Conservation (phyloP, 2,888 invertebrate genomes). For the Nasonia oneida region DNA sequence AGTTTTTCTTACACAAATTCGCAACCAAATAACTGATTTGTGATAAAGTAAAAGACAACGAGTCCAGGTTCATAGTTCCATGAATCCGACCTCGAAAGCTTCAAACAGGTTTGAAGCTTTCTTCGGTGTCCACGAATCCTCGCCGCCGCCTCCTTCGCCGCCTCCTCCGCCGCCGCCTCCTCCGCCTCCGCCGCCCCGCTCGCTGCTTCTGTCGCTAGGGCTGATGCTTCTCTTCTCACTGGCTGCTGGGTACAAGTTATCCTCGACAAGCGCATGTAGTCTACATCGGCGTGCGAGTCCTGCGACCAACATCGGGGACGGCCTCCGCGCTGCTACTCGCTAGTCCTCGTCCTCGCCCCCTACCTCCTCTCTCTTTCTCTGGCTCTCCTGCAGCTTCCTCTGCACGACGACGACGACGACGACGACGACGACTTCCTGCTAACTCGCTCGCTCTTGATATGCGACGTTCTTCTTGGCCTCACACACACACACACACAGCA, state of each 20-base stretch:
- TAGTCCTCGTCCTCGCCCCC: constrained; percentile 15
- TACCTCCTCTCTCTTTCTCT: too few species aligned
- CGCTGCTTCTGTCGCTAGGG: constrained; percentile 33
- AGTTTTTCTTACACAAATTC: constrained; percentile 97
- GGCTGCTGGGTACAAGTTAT: constrained; percentile 13
- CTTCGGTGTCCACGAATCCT: constrained; percentile 88
- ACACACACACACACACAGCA: background rate
- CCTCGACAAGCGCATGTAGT: constrained; percentile 70
- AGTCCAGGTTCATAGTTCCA: constrained; percentile 99
- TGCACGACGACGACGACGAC: too few species aligned
- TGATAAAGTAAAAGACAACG: constrained; percentile 98
- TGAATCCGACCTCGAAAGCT: constrained; percentile 95
- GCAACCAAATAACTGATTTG: constrained; percentile 98
- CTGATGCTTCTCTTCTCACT: constrained; percentile 69
- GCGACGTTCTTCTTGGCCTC: background rate
- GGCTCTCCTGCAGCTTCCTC: background rate
- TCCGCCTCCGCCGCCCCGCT: constrained; percentile 24
- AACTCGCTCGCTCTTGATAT: background rate
- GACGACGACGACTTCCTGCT: background rate
- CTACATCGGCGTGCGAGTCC: constrained; percentile 79
- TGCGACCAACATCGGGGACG: constrained; percentile 80
- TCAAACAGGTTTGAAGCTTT: constrained; percentile 96
- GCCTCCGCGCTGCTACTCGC: background rate
- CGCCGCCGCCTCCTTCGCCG: constrained; percentile 50
- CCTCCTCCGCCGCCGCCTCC: constrained; percentile 76